Conservation (phyloP, 2,797 vertebrate genomes). For the Enteromius paludinosus region DNA sequence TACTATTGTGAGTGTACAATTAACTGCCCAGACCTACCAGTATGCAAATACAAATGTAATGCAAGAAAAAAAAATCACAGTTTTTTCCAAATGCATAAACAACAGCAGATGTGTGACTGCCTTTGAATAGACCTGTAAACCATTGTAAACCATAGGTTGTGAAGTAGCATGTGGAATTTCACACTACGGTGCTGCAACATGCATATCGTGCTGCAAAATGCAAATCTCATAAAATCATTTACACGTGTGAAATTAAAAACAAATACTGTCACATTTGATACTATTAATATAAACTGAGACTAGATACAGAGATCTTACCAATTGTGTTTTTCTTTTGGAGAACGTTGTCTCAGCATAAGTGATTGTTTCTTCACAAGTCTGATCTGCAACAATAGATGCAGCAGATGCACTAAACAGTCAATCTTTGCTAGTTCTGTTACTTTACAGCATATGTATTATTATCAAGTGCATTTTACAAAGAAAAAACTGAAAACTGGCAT, state of each 20-base stretch:
- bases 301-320: background rate
- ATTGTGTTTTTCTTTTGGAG: background rate
- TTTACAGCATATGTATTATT: background rate
- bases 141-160: background rate
- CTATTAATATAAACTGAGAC: background rate
- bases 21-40: background rate
- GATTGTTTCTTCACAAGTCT: background rate
- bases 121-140: background rate
- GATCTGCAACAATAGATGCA: background rate
- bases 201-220: background rate
- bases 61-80: too few species aligned
- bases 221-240: background rate
- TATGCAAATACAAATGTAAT: background rate
- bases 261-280: background rate
- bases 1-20: background rate
- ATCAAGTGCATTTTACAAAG: too few species aligned
- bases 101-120: background rate
- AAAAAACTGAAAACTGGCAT: too few species aligned
- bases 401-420: background rate
- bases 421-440: background rate
- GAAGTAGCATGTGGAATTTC: background rate
- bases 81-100: too few species aligned
- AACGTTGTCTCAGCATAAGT: background rate
- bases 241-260: background rate
- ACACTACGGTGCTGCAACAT: background rate